Base-by-base conservation (phyloP, 2,888 invertebrate genomes). In the Dasysyrphus albostriatus region DNA sequence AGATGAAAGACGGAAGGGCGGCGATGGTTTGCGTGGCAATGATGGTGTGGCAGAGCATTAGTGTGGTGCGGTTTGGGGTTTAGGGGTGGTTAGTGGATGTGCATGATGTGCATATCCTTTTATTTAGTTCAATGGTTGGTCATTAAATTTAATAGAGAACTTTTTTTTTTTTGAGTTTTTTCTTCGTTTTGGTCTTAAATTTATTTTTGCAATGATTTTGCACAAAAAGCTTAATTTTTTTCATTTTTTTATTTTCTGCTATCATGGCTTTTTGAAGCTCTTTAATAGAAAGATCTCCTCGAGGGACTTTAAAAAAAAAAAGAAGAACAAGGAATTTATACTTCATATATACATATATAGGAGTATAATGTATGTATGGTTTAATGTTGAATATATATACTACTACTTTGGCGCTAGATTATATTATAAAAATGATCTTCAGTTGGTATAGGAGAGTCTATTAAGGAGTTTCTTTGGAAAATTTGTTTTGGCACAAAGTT, bases 111-210 rank as follows among this genome's bases (percentile, higher is more conserved):
- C 85, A 87, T 87, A 87, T 87, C 83, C 79, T 83, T 87, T 87
- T 87, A 87, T 87, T 87, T 87, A 87, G 87, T 87, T 87, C 87
- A 87, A 87, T 83, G 87, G 87, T 78, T 83, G 83, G 87, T 83
- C 87, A 82, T 87, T 87, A 87, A 83, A 87, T 87, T 87, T 83
- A 87, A 87, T 87, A 87, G 78, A 78, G 78, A 70, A 14, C 24
- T 24, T 24, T 42, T 81, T 63, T 59, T 82, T 63, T 81, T 49
- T 16, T 42, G n/a, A 2, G 32, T 16, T 29, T 34, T 34, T 73
- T 49, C 75, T 75, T 75, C 16, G 34, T 63, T 51, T 47, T 59
- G 29, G 44, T 34, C 14, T 76, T 54, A 54, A 61, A 67, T 24
- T 77, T 78, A 74, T 78, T 78, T 87, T 79, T 79, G 74, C 75